Evolutionary conservation across 2,113 vertebrate genomes (phyloP), one percentile per base, ranked within the genome.

Genomic region (Dascyllus trimaculatus): DNA sequence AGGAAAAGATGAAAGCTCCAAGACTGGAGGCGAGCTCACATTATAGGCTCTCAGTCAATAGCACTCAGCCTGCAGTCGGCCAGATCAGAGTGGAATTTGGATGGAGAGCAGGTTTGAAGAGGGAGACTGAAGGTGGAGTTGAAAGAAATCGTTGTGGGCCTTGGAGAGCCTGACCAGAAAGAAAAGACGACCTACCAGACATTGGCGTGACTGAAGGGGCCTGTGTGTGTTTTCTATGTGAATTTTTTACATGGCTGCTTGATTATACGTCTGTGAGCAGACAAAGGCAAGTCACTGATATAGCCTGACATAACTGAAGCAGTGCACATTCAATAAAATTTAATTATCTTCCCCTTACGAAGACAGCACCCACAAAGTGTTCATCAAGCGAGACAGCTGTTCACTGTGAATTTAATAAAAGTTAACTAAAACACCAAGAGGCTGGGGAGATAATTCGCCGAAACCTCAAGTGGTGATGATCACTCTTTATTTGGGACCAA

Each of bases 1-100:
- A 73, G 54, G 51, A 70, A 65, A 71, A 87, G 87, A 91, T 91
- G 74, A 85, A 91, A 91, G 88, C 66, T 57, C 56, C 48, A 38
- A 72, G 61, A 80, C 68, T 64, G 35, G 59, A 66, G 53, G 80
- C 52, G 35, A 61, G 62, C 69, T 82, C 80, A 54, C 60, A 81
- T 84, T 78, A 72, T 25, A 38, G 75, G 24, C 89, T 69, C 72
- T 76, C 80, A 80, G 81, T 88, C 85, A 64, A 86, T 63, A 82
- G 66, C 86, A 75, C 83, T 79, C 76, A 68, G 84, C 46, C 66
- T 46, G 62, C 43, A 56, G 75, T 71, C 73, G 51, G 81, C 64
- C 63, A 49, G 57, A 85, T 90, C 80, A 88, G 86, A 86, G 78
- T 45, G 57, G 75, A 84, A 71, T 81, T 69, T 71, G 69, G 78